These are phyloP conservation scores for Gopherus flavomarginatus DNA, from an alignment of 2,113 vertebrate genomes.

Conservation along the genomic window DNA sequence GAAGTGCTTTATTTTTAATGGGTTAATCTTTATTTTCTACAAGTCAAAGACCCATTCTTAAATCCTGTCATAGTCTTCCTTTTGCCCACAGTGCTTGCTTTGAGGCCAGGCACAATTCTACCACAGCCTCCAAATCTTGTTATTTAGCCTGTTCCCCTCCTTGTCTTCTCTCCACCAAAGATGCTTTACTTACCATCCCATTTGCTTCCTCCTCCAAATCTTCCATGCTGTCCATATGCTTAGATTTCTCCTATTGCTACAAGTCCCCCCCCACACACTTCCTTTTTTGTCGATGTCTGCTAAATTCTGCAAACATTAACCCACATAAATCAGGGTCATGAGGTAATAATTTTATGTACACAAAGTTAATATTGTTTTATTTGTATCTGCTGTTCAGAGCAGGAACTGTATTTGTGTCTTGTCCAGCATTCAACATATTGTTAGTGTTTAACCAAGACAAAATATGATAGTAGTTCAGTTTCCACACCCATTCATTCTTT, in stretches of 20 bases:
- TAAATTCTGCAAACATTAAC: accelerated
- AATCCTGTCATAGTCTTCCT: neutral
- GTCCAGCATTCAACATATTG: neutral
- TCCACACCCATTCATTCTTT: neutral
- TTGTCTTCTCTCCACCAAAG: neutral
- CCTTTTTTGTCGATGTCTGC: no score
- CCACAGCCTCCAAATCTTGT: neutral
- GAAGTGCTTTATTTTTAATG: neutral
- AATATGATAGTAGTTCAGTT: neutral
- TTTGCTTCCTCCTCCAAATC: no score
- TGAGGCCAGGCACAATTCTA: neutral
- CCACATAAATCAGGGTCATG: neutral
- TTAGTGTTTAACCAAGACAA: neutral
- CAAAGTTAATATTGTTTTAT: neutral
- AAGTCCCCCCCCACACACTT: no score
- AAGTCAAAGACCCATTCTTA: neutral
- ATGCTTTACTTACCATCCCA: no score
- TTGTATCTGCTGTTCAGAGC: no score
- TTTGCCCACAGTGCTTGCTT: neutral
- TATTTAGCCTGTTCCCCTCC: neutral
- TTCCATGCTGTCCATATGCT: no score
- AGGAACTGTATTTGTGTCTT: neutral
- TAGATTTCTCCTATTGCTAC: no score
- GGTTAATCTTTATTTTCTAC: neutral
- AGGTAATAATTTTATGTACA: neutral